A percentile compares a stretch with the other conserved stretches of the same genome.
These are phyloP conservation scores for Pterostichus madidus DNA, from an alignment of 2,888 invertebrate species.

Conservation along the genomic window DNA sequence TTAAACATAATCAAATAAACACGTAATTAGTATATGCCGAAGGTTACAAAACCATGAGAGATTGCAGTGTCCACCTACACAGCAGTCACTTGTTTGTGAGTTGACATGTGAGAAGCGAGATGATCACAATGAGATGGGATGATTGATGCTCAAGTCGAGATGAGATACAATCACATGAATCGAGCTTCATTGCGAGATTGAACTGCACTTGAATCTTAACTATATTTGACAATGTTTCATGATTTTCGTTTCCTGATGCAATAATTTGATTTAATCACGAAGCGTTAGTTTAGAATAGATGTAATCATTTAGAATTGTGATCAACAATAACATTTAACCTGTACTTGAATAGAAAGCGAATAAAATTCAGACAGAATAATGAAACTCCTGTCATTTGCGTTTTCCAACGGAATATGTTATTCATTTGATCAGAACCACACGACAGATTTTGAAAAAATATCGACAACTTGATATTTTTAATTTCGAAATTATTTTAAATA, in stretches of 20 bases:
- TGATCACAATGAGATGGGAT: slow-evolving; percentile 3
- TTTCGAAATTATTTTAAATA: too few relatives aligned
- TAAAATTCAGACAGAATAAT: too few relatives aligned
- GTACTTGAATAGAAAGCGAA: too few relatives aligned
- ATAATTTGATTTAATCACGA: slow-evolving; percentile 15
- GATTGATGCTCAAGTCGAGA: not conserved
- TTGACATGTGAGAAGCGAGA: not conserved
- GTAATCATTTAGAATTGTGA: not conserved
- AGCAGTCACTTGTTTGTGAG: not conserved
- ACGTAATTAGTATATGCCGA: not conserved
- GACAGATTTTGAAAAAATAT: too few relatives aligned
- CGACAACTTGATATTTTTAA: too few relatives aligned
- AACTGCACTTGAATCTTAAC: slow-evolving; percentile 18
- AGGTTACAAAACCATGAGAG: slow-evolving; percentile 3
- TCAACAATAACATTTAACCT: too few relatives aligned
- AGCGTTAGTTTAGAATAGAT: not conserved
- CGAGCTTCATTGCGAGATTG: not conserved
- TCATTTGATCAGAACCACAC: too few relatives aligned
- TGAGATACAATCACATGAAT: slow-evolving; percentile 7
- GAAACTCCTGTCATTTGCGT: too few relatives aligned
- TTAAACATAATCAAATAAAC: slow-evolving; percentile 1
- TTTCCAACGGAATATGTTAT: too few relatives aligned
- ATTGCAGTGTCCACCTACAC: not conserved
- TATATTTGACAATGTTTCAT: slow-evolving; percentile 26
- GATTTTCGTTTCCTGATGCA: slow-evolving; percentile 11